Evolutionary conservation across 2,888 invertebrate species (phyloP), one percentile per base, ranked within the genome.

Genomic region (Peribatodes rhomboidaria): DNA sequence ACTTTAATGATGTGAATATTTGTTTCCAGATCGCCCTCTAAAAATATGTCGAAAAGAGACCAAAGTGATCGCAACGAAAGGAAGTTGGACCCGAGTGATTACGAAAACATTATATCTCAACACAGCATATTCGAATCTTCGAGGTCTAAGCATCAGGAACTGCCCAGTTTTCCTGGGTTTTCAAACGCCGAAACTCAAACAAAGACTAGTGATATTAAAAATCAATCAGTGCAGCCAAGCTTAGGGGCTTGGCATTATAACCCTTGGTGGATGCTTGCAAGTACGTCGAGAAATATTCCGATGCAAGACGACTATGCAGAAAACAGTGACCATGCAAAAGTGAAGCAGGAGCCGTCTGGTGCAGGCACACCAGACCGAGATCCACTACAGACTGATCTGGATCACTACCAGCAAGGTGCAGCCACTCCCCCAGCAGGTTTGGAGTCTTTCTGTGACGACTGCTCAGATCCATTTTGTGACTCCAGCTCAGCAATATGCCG

Each of bases 181-280:
- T 85, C 93, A 13, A 93, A 94, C 79, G 94, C 94, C 20, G 94
- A 94, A 83, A 94, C 94, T 44, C 94, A 94, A 83, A 94, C 94
- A 49, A 93, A 94, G 79, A 80, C 87, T 61, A 89, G 88, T 79
- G 93, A 93, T 72, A 76, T 93, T 59, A 90, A 92, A 75, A 85
- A 84, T 61, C 92, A 90, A 72, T 67, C 86, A 18, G 85, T 85
- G 22, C 93, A 93, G 58, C 77, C 91, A 31, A 86, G 88, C 37
- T 73, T 94, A 53, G 91, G 92, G 37, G 82, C 93, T 61, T 94
- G 94, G 94, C 94, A 93, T 70, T 94, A 94, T 72, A 94, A 93
- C 65, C 94, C 94, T 27, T 94, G 94, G 93, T 94, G 93, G 94
- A 94, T 94, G 94, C 83, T 94, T 33, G 94, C 94, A 18, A 87